A percentile compares a stretch with the other conserved stretches of the same genome.
Conservation (phyloP, 2,113 vertebrate genomes). For the Actenoides hombroni region DNA sequence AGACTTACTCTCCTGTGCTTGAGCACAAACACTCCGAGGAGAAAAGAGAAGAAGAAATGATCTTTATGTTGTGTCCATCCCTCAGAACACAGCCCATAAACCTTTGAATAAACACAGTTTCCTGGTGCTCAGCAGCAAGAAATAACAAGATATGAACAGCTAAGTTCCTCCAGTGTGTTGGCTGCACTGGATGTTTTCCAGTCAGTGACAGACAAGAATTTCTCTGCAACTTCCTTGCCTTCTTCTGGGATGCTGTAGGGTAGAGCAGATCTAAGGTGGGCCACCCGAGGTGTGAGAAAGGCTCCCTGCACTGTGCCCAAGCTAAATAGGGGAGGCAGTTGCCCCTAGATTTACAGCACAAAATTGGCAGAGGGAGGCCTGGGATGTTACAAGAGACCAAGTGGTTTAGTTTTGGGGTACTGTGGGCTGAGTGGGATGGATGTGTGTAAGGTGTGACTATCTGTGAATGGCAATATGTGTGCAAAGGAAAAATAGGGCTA, state of each 20-base stretch:
- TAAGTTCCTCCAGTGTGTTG: not conserved
- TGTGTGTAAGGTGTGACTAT: not conserved
- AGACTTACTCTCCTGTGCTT: not conserved
- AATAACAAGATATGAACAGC: not conserved
- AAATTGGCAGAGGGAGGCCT: not conserved
- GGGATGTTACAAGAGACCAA: not conserved
- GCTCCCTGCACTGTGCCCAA: not conserved
- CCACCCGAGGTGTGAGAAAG: not conserved
- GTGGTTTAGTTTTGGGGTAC: not conserved
- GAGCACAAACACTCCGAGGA: not conserved
- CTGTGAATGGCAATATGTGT: rapidly evolving
- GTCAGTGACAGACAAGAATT: not conserved
- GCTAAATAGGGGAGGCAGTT: not conserved
- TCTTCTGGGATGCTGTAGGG: not conserved
- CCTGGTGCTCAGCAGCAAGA: not conserved
- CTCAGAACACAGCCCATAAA: not conserved
- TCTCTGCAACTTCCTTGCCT: not conserved
- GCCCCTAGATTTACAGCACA: not conserved
- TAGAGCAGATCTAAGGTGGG: not conserved
- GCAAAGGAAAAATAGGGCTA: not conserved
- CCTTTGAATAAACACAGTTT: not conserved
- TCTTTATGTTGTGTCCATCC: not conserved
- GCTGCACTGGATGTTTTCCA: not conserved
- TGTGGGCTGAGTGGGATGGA: not conserved
- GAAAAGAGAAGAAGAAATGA: not conserved